Percentiles rank a stretch among this genome's conserved stretches.
Evolutionary conservation across 2,888 invertebrate genomes (phyloP).

Genomic region (Thera britannica): DNA sequence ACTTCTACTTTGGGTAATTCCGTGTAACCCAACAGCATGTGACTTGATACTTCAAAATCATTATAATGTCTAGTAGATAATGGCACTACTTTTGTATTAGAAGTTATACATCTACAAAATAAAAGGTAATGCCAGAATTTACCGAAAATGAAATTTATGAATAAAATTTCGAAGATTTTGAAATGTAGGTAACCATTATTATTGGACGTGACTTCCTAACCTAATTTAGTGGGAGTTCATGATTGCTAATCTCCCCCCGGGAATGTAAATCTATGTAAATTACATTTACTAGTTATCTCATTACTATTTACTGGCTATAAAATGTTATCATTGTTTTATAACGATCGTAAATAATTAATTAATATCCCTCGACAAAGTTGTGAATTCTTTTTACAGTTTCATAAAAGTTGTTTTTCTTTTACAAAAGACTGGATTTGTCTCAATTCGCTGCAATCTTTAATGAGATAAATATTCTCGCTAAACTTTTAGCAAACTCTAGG

Average conservation of each 20-base stretch:
- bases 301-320: constrained; percentile 2
- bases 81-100: too few relatives aligned
- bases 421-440: constrained; percentile 4
- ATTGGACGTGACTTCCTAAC: neutral
- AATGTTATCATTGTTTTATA: constrained; percentile 16
- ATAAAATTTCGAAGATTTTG: too few relatives aligned
- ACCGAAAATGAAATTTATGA: too few relatives aligned
- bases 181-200: neutral
- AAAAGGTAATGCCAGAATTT: too few relatives aligned
- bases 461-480: neutral
- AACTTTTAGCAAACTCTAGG: neutral
- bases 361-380: constrained; percentile 1
- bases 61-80: too few relatives aligned
- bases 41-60: too few relatives aligned
- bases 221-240: neutral
- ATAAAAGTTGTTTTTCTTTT: constrained; percentile 22
- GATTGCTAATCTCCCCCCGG: neutral
- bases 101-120: too few relatives aligned
- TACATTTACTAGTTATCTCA: neutral
- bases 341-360: constrained; percentile 12
- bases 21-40: too few relatives aligned
- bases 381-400: constrained; percentile 11
- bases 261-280: neutral
- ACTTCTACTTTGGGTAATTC: too few relatives aligned
- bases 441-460: neutral